Base-by-base conservation (phyloP, 2,797 vertebrate genomes). In the Pseudochirops corinnae region DNA sequence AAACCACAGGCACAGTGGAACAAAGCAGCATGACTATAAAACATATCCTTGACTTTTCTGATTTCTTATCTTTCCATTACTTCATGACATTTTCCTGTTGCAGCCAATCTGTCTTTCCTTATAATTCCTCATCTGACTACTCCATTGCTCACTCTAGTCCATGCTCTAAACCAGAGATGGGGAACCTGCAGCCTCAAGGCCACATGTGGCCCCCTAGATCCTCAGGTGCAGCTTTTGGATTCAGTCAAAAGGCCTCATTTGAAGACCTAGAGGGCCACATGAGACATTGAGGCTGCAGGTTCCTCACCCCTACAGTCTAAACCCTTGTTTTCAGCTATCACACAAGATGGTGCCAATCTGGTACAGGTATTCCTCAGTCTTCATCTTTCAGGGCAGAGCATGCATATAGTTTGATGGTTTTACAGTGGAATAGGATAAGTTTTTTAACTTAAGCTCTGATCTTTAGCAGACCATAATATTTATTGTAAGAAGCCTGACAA, bases 401-500 rank as follows among this genome's bases (percentile, higher is more conserved):
- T 46, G 0, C 39, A 46, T 87, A 26, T 46, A 87, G n/a, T 82
- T 46, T 82, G 39, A 46, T 12, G 9, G 39, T 87, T 87, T 87
- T 9, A 87, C 21, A 87, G 9, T 50, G 21, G 39, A 87, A 26
- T 87, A 26, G 39, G 74, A 9, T 55, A 0, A 1, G 0, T 90
- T 95, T 94, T 52, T 26, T 56, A 52, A 33, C 60, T 55, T 90
- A 31, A 57, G 29, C 97, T 95, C 92, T 94, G 24, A 2, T 60
- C 62, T 58, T 92, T 58, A 29, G 50, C 0, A 16, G 90, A 94
- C 26, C 62, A 94, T 5, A 0, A 1, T 33, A 0, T 0, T 28
- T 46, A 74, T 94, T 97, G 56, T 94, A 94, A 97, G 97, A 94
- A 93, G 82, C 33, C 16, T 87, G 91, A 87, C 87, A 95, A 2